Evolutionary conservation across 1,140 invertebrate species (phyloP).

Genomic region (Pinna nobilis): DNA sequence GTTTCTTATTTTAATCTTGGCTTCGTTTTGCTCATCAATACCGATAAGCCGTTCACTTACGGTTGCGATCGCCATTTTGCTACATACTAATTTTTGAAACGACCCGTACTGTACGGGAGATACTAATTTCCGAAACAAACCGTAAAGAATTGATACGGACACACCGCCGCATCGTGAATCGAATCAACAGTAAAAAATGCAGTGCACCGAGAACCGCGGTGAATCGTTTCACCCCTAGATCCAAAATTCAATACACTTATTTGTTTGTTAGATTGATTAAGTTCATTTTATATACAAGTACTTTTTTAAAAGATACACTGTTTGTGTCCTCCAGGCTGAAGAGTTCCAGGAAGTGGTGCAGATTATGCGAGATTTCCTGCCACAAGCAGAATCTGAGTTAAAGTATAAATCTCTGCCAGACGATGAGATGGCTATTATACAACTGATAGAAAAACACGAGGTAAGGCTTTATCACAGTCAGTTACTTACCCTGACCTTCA

Average conservation of each 20-base stretch:
- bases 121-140: too few species aligned
- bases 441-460: conserved; percentile 90
- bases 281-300: background rate
- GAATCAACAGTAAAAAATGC: background rate
- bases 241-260: too few species aligned
- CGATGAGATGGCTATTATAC: conserved; percentile 90
- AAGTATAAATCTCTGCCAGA: conserved; percentile 90
- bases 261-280: background rate
- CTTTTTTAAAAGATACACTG: too few species aligned
- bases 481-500: background rate
- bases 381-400: conserved; percentile 90
- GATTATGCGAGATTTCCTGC: conserved; percentile 95
- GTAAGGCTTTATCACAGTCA: conserved; percentile 36
- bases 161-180: too few species aligned
- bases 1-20: too few species aligned
- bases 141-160: too few species aligned
- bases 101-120: too few species aligned
- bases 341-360: conserved; percentile 95
- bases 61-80: too few species aligned
- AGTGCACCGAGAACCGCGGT: background rate
- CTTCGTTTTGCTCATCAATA: too few species aligned
- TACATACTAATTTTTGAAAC: too few species aligned
- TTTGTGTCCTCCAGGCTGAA: conserved; percentile 85
- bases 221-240: too few species aligned
- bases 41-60: too few species aligned